Conservation (phyloP, 1,140 invertebrate species). For the Macrobrachium rosenbergii region DNA sequence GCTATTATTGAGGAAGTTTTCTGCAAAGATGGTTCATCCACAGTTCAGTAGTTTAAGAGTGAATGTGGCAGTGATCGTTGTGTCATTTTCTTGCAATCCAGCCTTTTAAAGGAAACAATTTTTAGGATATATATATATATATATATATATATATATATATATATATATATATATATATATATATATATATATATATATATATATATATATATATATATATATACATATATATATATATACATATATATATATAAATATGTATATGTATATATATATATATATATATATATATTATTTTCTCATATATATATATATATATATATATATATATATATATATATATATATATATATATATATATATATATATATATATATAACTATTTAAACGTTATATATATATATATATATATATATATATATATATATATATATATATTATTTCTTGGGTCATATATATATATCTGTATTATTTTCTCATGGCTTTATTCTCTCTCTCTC, state of each 20-base stretch:
- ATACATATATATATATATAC: neutral
- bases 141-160: conserved; percentile 14
- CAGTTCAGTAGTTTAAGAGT: too few species aligned
- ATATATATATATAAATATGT: neutral
- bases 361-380: conserved; percentile 1
- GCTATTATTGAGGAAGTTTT: too few species aligned
- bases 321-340: conserved; percentile 22
- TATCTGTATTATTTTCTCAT: too few species aligned
- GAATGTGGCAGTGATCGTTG: too few species aligned
- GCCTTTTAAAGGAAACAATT: too few species aligned
- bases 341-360: conserved; percentile 10
- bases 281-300: neutral
- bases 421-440: conserved; percentile 36
- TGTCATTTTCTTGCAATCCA: too few species aligned
- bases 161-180: conserved; percentile 13
- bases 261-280: conserved; percentile 18
- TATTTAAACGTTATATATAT: neutral
- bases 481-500: too few species aligned
- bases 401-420: conserved; percentile 39
- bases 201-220: conserved; percentile 15
- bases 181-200: conserved; percentile 20
- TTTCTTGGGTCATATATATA: conserved; percentile 5
- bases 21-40: too few species aligned
- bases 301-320: conserved; percentile 17
- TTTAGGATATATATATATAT: conserved; percentile 13